Evolutionary conservation across 2,888 invertebrate genomes (phyloP).

Genomic region (Ichneumoninae sp.): DNA sequence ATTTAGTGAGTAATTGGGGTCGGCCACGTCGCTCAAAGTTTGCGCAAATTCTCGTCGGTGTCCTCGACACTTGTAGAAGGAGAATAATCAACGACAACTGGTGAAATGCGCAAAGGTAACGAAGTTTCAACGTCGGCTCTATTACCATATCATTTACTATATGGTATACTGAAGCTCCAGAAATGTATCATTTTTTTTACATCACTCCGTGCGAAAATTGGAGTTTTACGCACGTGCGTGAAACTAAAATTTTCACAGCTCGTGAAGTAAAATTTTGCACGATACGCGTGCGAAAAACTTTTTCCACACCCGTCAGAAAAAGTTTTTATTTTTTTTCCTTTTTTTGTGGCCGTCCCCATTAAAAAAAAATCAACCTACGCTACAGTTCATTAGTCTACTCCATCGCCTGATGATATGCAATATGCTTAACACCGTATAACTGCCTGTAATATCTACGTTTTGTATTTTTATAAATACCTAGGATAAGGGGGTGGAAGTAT

Average conservation of each 20-base stretch:
- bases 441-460: slow-evolving; percentile 57
- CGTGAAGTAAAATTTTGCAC: no score
- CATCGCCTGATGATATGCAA: slow-evolving; percentile 57
- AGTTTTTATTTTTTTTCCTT: neutral
- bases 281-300: no score
- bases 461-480: slow-evolving; percentile 67
- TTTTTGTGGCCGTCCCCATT: slow-evolving; percentile 30
- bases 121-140: slow-evolving; percentile 47
- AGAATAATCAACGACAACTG: slow-evolving; percentile 26
- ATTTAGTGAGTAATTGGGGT: slow-evolving; percentile 11
- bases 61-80: slow-evolving; percentile 27
- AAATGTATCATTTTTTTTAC: neutral
- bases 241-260: no score
- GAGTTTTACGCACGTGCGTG: no score
- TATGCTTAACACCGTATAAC: slow-evolving; percentile 63
- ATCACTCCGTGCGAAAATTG: no score
- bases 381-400: slow-evolving; percentile 44
- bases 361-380: slow-evolving; percentile 51
- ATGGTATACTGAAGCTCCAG: slow-evolving; percentile 48
- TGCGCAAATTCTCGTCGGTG: slow-evolving; percentile 8
- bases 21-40: slow-evolving; percentile 38
- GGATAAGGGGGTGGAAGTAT: slow-evolving; percentile 40
- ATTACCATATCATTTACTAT: slow-evolving; percentile 60
- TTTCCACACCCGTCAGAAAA: no score
- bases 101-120: neutral